phyloP scores from a whole-genome alignment of 2,888 invertebrate genomes.

The Fissipunctia ypsillon region DNA sequence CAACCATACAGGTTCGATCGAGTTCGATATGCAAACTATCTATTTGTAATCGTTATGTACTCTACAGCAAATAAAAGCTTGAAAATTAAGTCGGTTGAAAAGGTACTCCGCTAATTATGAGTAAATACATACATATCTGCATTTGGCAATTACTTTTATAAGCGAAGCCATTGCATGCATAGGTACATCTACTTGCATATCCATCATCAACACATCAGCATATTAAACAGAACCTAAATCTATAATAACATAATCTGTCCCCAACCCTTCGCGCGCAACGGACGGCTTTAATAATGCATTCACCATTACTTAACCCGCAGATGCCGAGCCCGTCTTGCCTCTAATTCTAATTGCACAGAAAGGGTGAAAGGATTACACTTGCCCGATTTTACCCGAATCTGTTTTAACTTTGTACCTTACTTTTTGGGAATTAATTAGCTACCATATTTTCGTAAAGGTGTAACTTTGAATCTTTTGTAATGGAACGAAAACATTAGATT shows the following conservation, averaged over 20 bases:
- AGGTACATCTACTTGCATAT: slow-evolving; percentile 44
- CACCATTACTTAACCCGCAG: slow-evolving; percentile 89
- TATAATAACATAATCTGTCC: slow-evolving; percentile 88
- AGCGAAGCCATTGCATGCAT: background rate
- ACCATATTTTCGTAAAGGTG: slow-evolving; percentile 58
- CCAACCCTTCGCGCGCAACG: slow-evolving; percentile 80
- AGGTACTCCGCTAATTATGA: too few species aligned
- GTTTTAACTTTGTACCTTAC: slow-evolving; percentile 74
- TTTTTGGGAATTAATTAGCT: slow-evolving; percentile 75
- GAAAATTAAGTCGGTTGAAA: background rate
- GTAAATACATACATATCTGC: too few species aligned
- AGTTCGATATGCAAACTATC: background rate
- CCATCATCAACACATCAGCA: slow-evolving; percentile 71
- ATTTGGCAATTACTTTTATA: too few species aligned
- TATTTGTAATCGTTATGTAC: background rate
- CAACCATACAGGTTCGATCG: background rate
- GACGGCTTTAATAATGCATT: slow-evolving; percentile 88
- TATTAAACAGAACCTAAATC: slow-evolving; percentile 75
- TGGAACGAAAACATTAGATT: slow-evolving; percentile 74
- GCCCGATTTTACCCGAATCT: slow-evolving; percentile 73
- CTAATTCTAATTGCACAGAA: slow-evolving; percentile 86
- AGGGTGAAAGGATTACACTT: slow-evolving; percentile 86
- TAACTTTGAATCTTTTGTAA: slow-evolving; percentile 64
- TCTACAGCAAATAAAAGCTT: too few species aligned
- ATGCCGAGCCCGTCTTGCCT: slow-evolving; percentile 83